Conservation (phyloP, 2,113 vertebrate genomes). For the Regulus satrapa region DNA sequence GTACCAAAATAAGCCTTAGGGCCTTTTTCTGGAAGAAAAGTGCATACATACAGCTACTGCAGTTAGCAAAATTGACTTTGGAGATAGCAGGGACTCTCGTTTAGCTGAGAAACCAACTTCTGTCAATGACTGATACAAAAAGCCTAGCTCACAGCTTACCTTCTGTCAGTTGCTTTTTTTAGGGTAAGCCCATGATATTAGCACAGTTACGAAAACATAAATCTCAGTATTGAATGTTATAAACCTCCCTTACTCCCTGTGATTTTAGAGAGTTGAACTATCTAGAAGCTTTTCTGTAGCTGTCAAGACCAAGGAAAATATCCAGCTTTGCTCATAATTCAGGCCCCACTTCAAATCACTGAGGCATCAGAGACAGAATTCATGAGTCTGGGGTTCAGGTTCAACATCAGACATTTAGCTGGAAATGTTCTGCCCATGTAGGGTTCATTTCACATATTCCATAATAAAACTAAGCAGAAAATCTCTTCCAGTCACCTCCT, state of each 20-base stretch:
- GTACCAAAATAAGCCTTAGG: background rate
- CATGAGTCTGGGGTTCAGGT: accelerated
- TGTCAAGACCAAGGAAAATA: background rate
- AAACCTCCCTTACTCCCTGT: background rate
- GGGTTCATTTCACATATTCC: background rate
- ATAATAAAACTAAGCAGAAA: background rate
- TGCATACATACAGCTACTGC: background rate
- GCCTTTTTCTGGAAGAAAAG: background rate
- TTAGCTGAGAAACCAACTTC: background rate
- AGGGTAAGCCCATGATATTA: background rate
- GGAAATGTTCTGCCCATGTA: background rate
- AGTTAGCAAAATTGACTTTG: background rate
- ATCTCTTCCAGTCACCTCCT: background rate
- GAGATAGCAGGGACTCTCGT: background rate
- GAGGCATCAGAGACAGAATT: background rate
- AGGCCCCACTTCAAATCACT: background rate
- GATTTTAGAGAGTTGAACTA: background rate
- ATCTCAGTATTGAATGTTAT: accelerated
- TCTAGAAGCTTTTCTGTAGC: background rate
- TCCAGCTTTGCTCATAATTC: background rate
- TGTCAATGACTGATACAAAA: background rate
- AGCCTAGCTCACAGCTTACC: background rate
- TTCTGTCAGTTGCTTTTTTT: background rate
- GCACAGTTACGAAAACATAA: background rate
- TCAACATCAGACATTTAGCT: background rate